Evolutionary conservation across 1,140 invertebrate genomes (phyloP).

Genomic region (Nasonia giraulti): DNA sequence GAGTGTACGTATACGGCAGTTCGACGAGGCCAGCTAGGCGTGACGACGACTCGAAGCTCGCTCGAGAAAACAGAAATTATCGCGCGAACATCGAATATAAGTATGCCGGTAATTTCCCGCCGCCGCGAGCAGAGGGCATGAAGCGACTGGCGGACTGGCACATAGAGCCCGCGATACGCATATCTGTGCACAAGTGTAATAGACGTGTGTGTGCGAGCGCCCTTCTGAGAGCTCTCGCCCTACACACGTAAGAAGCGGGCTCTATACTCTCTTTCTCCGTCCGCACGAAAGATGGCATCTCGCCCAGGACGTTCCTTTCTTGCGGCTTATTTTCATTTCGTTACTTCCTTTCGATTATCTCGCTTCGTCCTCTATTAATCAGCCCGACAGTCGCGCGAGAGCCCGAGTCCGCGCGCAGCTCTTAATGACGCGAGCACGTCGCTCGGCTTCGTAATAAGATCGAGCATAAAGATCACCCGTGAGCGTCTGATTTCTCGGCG

Average conservation of each 20-base stretch:
- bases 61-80: constrained; percentile 47
- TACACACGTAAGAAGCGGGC: background rate
- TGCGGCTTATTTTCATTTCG: constrained; percentile 56
- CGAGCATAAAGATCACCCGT: constrained; percentile 72
- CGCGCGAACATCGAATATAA: constrained; percentile 44
- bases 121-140: background rate
- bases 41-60: constrained; percentile 11
- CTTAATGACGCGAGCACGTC: constrained; percentile 70
- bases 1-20: background rate
- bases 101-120: constrained; percentile 31
- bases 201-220: no score
- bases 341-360: constrained; percentile 75
- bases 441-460: constrained; percentile 66
- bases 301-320: constrained; percentile 51
- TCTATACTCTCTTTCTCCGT: constrained; percentile 11
- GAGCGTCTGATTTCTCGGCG: constrained; percentile 66
- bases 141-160: background rate
- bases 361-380: constrained; percentile 72
- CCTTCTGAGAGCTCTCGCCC: no score
- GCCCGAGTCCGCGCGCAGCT: constrained; percentile 53
- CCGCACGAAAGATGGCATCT: constrained; percentile 62
- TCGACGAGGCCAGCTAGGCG: constrained; percentile 46
- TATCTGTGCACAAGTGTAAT: background rate
- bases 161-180: no score
- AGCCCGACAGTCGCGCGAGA: constrained; percentile 67